Conservation (phyloP, 2,113 vertebrate species). For the Odobenus rosmarus region DNA sequence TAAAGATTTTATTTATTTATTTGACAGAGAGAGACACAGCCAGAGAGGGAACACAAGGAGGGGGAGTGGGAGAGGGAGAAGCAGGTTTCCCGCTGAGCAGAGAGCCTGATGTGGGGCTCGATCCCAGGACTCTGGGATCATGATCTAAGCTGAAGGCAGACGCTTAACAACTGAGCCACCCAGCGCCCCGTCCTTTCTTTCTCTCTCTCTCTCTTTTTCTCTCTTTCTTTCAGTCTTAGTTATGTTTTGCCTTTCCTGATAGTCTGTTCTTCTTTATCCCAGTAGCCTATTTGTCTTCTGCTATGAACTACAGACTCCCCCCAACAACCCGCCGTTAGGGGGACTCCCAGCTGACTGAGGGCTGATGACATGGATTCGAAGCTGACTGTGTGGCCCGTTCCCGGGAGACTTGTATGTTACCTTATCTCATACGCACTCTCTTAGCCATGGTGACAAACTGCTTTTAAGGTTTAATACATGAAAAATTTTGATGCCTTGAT, state of each 20-base stretch:
- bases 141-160: background rate
- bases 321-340: too few relatives aligned
- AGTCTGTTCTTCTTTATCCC: conserved; percentile 43
- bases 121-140: background rate
- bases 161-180: background rate
- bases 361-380: background rate
- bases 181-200: background rate
- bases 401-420: background rate
- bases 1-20: background rate
- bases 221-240: background rate
- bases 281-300: background rate
- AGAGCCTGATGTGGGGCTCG: background rate
- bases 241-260: conserved; percentile 31
- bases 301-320: background rate
- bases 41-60: background rate
- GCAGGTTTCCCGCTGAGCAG: background rate
- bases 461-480: conserved; percentile 24
- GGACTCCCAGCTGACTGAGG: conserved; percentile 13
- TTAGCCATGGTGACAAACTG: background rate
- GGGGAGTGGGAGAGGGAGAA: background rate
- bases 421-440: background rate
- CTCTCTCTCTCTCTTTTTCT: background rate
- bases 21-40: background rate
- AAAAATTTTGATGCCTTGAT: background rate
- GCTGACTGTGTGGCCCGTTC: background rate